phyloP scores from a whole-genome alignment of 2,797 vertebrate species.

The Pipistrellus pygmaeus region DNA sequence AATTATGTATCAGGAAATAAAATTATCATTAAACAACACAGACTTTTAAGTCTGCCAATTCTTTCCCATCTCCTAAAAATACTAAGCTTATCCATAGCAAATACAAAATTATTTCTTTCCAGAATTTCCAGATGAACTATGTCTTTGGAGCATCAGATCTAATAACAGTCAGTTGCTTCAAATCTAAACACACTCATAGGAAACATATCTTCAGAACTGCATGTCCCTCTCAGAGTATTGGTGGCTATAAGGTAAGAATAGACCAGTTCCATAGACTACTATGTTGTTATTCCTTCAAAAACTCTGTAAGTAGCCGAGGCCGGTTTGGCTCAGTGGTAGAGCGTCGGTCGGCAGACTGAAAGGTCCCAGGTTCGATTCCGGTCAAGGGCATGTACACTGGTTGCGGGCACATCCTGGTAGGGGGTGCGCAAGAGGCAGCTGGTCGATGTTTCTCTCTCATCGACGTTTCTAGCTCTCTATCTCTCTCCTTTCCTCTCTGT shows the following conservation, averaged over 20 bases:
- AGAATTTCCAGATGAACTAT: conserved; percentile 53
- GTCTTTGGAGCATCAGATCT: conserved; percentile 21
- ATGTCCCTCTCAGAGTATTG: neutral
- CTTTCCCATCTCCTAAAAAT: conserved; percentile 5
- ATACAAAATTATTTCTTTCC: conserved; percentile 29
- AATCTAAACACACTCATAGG: conserved; percentile 29
- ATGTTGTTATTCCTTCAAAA: neutral
- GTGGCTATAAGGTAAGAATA: neutral
- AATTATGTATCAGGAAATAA: conserved; percentile 30
- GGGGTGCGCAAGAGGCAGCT: too few species aligned
- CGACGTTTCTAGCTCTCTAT: too few species aligned
- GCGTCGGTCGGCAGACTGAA: too few species aligned
- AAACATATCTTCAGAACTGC: neutral
- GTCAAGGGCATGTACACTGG: too few species aligned
- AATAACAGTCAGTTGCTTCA: neutral
- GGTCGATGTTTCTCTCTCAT: too few species aligned
- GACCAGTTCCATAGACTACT: neutral
- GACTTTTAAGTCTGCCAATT: conserved; percentile 7
- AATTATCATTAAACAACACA: conserved; percentile 1
- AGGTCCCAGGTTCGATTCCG: too few species aligned
- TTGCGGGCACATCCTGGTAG: too few species aligned
- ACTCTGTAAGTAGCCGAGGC: neutral
- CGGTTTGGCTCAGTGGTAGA: too few species aligned
- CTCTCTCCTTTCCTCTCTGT: too few species aligned
- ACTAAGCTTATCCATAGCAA: conserved; percentile 10